Evolutionary conservation across 2,797 vertebrate species (phyloP).

Genomic region (Aplochiton taeniatus): DNA sequence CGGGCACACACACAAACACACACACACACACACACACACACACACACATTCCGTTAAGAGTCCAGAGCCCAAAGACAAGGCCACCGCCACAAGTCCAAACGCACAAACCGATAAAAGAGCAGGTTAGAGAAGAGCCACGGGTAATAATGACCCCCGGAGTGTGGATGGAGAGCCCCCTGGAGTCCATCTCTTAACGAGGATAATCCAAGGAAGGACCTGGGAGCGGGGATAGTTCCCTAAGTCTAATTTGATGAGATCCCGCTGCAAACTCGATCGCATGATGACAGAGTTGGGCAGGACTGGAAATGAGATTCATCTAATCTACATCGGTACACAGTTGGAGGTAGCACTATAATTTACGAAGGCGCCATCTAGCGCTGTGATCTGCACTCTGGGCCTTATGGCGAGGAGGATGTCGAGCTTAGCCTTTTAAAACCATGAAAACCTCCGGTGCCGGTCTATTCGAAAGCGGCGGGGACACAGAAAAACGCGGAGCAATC

Average conservation of each 20-base stretch:
- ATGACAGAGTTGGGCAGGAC: not conserved
- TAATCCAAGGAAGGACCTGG: not conserved
- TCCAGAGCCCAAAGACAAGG: not conserved
- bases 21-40: conserved; percentile 13
- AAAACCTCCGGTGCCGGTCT: too few species aligned
- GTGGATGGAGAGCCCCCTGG: not conserved
- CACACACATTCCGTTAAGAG: conserved; percentile 2
- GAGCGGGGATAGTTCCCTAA: not conserved
- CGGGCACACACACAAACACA: conserved; percentile 27
- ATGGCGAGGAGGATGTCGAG: too few species aligned
- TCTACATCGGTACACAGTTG: not conserved
- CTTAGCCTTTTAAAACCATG: too few species aligned
- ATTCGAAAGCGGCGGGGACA: too few species aligned
- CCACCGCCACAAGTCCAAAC: not conserved
- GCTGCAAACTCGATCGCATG: not conserved
- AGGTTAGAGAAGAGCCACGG: not conserved
- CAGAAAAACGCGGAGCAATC: too few species aligned
- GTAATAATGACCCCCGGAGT: not conserved
- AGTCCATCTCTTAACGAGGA: not conserved
- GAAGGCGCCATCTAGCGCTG: not conserved
- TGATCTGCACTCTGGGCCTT: too few species aligned
- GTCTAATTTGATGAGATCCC: not conserved
- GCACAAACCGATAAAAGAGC: not conserved
- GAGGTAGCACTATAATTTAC: not conserved
- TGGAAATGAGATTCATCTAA: not conserved